Evolutionary conservation across 2,113 vertebrate genomes (phyloP), one percentile per base, ranked within the genome.

Genomic region (Kryptolebias marmoratus): DNA sequence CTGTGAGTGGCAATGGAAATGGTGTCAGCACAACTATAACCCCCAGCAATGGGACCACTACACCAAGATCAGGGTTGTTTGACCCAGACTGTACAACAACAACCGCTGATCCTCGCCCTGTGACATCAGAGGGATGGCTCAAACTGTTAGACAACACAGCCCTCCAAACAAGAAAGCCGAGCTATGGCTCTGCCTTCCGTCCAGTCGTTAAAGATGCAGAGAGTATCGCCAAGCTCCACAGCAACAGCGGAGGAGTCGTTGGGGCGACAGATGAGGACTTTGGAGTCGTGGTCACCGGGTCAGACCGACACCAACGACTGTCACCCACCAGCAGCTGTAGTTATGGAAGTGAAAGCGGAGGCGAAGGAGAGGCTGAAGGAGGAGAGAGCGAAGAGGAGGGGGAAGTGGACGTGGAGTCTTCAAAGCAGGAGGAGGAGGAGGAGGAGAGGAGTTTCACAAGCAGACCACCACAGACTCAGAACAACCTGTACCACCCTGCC

Each of bases 341-440:
- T 88, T 97, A 96, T 71, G 95, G 94, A 52, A 96, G 96, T 50
- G 97, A 97, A 69, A 96, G 96, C 57, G 95, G 81, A 69, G 95
- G 89, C 0, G 96, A 96, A 0, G 96, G 95, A 86, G 82, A 95
- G 91, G 5, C 93, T 87, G 74, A 96, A 57, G 95, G 94, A 92
- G 68, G 88, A 55, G 95, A 71, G 81, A 96, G 89, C 0, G 96
- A 97, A 2, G 95, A 94, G 60, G 94, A 95, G 3, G 96, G 96
- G 42, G 96, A 98, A 71, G 97, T 97, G 89, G 97, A 98, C 15
- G 97, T 98, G 83, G 97, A 97, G 85, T 95, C 95, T 69, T 95
- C 95, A 0, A 96, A 96, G 72, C 95, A 94, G 73, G 95, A 96
- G 0, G 96, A 97, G 7, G 96, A 96, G 47, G 95, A 95, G 2